These are phyloP conservation scores for Salvelinus alpinus DNA, from an alignment of 2,113 vertebrate species.

Conservation along the genomic window DNA sequence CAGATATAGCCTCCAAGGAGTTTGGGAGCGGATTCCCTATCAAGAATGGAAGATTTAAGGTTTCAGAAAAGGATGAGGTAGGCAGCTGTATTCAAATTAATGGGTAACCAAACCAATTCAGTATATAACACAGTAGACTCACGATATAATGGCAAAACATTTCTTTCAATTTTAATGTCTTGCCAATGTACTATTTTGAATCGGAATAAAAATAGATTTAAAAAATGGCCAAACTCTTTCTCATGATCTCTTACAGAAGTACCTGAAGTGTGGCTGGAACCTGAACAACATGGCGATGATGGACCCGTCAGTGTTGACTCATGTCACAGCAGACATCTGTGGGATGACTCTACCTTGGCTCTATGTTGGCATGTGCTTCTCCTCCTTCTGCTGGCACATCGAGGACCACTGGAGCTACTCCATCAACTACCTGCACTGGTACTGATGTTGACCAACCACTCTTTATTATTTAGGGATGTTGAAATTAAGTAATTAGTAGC, in stretches of 20 bases:
- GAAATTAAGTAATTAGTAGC: no score
- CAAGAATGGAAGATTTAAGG: slow-evolving; percentile 85
- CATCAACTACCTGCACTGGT: slow-evolving; percentile 99
- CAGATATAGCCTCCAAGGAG: slow-evolving; percentile 96
- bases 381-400: slow-evolving; percentile 99
- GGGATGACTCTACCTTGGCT: slow-evolving; percentile 99
- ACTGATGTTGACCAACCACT: slow-evolving; percentile 29
- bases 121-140: no score
- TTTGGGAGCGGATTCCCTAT: slow-evolving; percentile 98
- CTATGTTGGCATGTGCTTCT: slow-evolving; percentile 99
- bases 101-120: no score
- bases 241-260: slow-evolving; percentile 77
- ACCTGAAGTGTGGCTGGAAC: slow-evolving; percentile 96
- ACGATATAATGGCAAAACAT: no score
- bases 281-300: slow-evolving; percentile 98
- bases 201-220: no score
- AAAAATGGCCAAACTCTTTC: neutral
- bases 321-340: slow-evolving; percentile 96
- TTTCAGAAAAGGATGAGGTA: slow-evolving; percentile 91
- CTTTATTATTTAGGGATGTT: no score
- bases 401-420: slow-evolving; percentile 99
- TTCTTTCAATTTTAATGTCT: no score
- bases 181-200: no score
- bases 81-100: neutral
- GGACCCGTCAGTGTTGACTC: slow-evolving; percentile 93